These are phyloP conservation scores for Chymomyza fuscimana DNA, from an alignment of 2,888 invertebrate genomes.

Conservation along the genomic window DNA sequence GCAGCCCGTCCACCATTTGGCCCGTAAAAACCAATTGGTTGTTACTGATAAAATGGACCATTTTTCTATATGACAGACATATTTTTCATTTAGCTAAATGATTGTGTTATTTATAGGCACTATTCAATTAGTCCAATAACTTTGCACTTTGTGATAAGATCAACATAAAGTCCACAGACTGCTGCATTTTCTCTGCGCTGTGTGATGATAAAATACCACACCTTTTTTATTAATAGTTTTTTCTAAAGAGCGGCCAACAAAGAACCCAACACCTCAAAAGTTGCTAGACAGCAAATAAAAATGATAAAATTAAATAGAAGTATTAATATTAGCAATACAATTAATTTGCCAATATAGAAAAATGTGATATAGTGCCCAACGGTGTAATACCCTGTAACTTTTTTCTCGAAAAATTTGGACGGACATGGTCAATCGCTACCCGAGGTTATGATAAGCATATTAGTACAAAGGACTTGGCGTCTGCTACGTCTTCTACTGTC, in stretches of 20 bases:
- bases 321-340: not conserved
- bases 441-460: too few species aligned
- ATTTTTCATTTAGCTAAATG: not conserved
- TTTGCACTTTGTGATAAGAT: too few species aligned
- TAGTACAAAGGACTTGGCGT: too few species aligned
- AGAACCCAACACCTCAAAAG: slow-evolving; percentile 27
- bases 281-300: slow-evolving; percentile 41
- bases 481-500: too few species aligned
- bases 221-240: not conserved
- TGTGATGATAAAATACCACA: not conserved
- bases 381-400: too few species aligned
- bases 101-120: not conserved
- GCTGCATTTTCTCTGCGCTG: not conserved
- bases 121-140: not conserved
- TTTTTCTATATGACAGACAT: too few species aligned
- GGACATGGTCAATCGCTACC: too few species aligned
- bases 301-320: slow-evolving; percentile 5
- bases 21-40: not conserved
- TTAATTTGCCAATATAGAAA: not conserved
- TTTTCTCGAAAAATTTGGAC: too few species aligned
- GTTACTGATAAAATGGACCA: not conserved
- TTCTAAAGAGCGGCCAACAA: not conserved
- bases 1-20: too few species aligned
- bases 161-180: too few species aligned
- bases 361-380: too few species aligned